A percentile compares a stretch with the other conserved stretches of the same genome.
These are phyloP conservation scores for Takifugu ocellatus DNA, from an alignment of 2,797 vertebrate genomes.

Conservation along the genomic window DNA sequence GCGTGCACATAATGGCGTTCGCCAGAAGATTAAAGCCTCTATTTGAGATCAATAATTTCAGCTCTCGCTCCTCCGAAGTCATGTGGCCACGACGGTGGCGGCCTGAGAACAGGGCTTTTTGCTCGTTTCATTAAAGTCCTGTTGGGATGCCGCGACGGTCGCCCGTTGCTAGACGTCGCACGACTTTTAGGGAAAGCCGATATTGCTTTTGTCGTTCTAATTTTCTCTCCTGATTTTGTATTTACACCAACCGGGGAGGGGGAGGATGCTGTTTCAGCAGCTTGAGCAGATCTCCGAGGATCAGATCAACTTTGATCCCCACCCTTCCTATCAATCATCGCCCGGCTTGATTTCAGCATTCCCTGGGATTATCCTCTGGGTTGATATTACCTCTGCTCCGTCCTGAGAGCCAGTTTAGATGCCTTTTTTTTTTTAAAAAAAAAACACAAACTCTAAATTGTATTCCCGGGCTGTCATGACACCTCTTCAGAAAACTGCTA, in stretches of 20 bases:
- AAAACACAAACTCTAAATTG: constrained; percentile 60
- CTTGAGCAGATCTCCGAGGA: constrained; percentile 53
- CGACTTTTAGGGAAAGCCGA: too few relatives aligned
- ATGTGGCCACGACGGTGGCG: constrained; percentile 15
- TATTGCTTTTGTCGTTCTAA: constrained; percentile 21
- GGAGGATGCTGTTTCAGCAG: constrained; percentile 31
- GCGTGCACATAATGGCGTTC: constrained; percentile 54
- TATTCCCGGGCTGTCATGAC: constrained; percentile 65
- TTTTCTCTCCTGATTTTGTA: constrained; percentile 19
- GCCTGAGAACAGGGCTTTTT: neutral
- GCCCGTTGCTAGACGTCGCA: too few relatives aligned
- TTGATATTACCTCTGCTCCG: constrained; percentile 43
- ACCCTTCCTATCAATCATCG: constrained; percentile 44
- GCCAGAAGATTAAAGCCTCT: constrained; percentile 49
- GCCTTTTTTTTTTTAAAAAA: constrained; percentile 27
- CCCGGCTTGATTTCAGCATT: constrained; percentile 23
- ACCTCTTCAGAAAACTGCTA: constrained; percentile 66
- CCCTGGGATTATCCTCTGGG: constrained; percentile 48
- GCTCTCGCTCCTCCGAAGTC: constrained; percentile 34
- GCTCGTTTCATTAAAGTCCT: too few relatives aligned
- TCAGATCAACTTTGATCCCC: constrained; percentile 54
- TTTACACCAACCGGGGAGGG: too few relatives aligned
- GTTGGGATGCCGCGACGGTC: too few relatives aligned
- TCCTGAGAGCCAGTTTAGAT: constrained; percentile 47
- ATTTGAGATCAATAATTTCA: constrained; percentile 56